Evolutionary conservation across 2,113 vertebrate species (phyloP).

Genomic region (Hippocampus abdominalis): DNA sequence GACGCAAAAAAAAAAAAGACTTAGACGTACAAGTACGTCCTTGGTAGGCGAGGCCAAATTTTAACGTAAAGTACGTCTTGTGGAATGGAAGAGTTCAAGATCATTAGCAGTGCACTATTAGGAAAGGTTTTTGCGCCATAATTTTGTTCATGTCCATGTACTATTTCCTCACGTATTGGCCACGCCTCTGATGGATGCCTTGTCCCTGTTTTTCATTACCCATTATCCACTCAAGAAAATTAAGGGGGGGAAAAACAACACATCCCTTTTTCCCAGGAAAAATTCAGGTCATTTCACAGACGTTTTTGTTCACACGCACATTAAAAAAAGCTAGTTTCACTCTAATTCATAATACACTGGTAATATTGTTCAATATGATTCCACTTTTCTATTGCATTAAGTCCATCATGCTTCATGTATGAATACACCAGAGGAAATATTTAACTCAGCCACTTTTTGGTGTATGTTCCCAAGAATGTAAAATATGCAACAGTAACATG

Average conservation of each 20-base stretch:
- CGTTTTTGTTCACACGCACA: too few relatives aligned
- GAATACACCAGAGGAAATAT: background rate
- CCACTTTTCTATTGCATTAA: background rate
- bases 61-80: too few relatives aligned
- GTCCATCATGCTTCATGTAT: background rate
- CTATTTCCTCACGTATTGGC: background rate
- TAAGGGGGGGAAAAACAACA: too few relatives aligned
- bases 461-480: conserved; percentile 10
- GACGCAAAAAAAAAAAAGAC: too few relatives aligned
- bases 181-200: background rate
- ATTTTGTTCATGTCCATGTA: background rate
- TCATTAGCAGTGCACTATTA: too few relatives aligned
- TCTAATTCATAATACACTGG: background rate
- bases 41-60: too few relatives aligned
- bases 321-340: background rate
- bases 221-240: background rate
- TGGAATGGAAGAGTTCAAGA: too few relatives aligned
- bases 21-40: too few relatives aligned
- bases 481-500: conserved; percentile 12
- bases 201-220: background rate
- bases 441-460: background rate
- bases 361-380: background rate
- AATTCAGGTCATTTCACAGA: too few relatives aligned
- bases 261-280: background rate
- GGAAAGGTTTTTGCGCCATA: too few relatives aligned